These are phyloP conservation scores for Drosophila neoperkinsi DNA, from an alignment of 2,888 invertebrate species.

Conservation along the genomic window DNA sequence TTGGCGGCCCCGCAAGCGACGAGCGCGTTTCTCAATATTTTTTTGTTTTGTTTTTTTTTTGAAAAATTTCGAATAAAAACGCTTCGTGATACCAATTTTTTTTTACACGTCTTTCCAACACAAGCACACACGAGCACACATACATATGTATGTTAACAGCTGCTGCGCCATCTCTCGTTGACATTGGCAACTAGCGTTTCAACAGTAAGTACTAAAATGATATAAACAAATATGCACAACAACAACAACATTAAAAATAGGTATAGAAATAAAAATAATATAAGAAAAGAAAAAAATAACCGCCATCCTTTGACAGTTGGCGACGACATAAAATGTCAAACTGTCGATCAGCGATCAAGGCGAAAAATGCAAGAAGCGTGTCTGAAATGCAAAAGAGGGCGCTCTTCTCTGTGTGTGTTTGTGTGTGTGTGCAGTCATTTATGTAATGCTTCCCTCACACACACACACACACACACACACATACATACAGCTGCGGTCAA, in stretches of 20 bases:
- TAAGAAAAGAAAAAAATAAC: conserved; percentile 37
- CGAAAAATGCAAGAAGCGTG: conserved; percentile 76
- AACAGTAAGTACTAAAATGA: conserved; percentile 41
- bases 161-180: conserved; percentile 45
- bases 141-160: neutral
- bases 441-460: conserved; percentile 52
- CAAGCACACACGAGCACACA: neutral
- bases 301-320: conserved; percentile 76
- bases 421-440: conserved; percentile 60
- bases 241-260: conserved; percentile 22
- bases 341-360: conserved; percentile 83
- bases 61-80: conserved; percentile 45
- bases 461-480: conserved; percentile 11
- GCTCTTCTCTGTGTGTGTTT: conserved; percentile 15
- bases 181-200: conserved; percentile 18
- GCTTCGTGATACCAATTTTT: conserved; percentile 54
- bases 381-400: conserved; percentile 71
- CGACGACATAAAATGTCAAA: conserved; percentile 82
- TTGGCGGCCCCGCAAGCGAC: conserved; percentile 54
- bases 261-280: neutral
- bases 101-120: conserved; percentile 13
- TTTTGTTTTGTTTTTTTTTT: conserved; percentile 6
- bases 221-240: conserved; percentile 8
- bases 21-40: conserved; percentile 44
- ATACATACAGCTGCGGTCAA: neutral